These are phyloP conservation scores for Archilochus colubris DNA, from an alignment of 2,113 vertebrate genomes.

Conservation along the genomic window DNA sequence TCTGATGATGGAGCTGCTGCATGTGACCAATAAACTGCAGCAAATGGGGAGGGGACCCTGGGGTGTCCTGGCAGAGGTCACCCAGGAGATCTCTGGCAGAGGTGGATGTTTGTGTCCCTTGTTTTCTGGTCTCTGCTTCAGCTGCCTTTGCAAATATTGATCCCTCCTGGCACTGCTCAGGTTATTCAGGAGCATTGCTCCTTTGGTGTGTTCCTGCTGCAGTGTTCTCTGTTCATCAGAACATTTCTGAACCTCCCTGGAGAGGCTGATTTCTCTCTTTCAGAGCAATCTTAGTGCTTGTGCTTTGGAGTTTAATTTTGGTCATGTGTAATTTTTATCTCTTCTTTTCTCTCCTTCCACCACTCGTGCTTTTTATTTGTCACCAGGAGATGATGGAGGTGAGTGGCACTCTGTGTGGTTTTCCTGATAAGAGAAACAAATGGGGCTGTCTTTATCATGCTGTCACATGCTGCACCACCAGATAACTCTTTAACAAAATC, in stretches of 20 bases:
- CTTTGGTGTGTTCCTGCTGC: neutral
- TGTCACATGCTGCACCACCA: neutral
- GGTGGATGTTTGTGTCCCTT: neutral
- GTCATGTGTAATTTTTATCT: neutral
- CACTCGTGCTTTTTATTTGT: neutral
- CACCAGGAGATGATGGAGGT: constrained; percentile 33
- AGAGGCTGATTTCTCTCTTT: neutral
- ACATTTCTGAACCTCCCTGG: neutral
- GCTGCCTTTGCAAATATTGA: neutral
- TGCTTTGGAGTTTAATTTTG: neutral
- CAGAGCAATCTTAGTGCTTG: neutral
- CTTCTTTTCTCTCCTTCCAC: neutral
- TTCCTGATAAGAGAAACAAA: neutral
- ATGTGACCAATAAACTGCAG: neutral
- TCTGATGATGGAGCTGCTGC: neutral
- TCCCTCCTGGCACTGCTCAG: neutral
- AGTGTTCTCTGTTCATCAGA: neutral
- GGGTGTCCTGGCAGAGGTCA: neutral
- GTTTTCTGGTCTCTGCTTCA: neutral
- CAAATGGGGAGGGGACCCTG: neutral
- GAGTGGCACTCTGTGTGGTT: constrained; percentile 33
- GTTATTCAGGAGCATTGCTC: neutral
- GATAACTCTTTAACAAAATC: neutral
- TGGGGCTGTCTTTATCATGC: neutral
- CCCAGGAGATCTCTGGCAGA: neutral